These are phyloP conservation scores for Drosophila orena DNA, from an alignment of 1,140 invertebrate species.

Conservation along the genomic window DNA sequence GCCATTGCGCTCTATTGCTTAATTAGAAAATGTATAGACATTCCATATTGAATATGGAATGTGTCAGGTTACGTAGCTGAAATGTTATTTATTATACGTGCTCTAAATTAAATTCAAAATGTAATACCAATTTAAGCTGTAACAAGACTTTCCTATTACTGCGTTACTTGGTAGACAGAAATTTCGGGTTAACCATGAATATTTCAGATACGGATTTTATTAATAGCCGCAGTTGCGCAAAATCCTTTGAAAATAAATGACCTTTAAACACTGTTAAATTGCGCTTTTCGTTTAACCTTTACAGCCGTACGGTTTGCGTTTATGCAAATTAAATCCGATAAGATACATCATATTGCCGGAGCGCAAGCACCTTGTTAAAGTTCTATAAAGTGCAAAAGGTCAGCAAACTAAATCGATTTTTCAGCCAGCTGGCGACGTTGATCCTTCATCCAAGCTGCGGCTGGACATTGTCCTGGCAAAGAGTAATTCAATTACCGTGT, in stretches of 20 bases:
- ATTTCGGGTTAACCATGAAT: background rate
- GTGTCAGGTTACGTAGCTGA: no score
- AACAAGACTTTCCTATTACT: no score
- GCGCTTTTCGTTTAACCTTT: background rate
- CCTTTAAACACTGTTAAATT: background rate
- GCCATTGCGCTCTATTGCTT: slow-evolving; percentile 4
- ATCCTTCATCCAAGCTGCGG: slow-evolving; percentile 45
- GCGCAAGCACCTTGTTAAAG: slow-evolving; percentile 1
- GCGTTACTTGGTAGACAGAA: background rate
- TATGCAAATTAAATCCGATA: slow-evolving; percentile 12
- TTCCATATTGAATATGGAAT: slow-evolving; percentile 1
- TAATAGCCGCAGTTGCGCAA: background rate
- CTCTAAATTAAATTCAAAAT: no score
- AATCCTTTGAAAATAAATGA: background rate
- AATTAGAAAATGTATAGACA: slow-evolving; percentile 19
- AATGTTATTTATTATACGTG: no score
- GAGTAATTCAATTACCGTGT: slow-evolving; percentile 69
- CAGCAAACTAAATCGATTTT: slow-evolving; percentile 42
- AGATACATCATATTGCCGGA: background rate
- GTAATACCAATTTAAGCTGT: background rate
- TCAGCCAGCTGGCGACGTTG: slow-evolving; percentile 23
- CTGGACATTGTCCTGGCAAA: slow-evolving; percentile 47
- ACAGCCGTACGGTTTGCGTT: background rate
- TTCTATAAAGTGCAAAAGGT: slow-evolving; percentile 11
- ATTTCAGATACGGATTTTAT: background rate